Evolutionary conservation across 2,113 vertebrate genomes (phyloP).

Genomic region (Pelecanoides urinatrix): DNA sequence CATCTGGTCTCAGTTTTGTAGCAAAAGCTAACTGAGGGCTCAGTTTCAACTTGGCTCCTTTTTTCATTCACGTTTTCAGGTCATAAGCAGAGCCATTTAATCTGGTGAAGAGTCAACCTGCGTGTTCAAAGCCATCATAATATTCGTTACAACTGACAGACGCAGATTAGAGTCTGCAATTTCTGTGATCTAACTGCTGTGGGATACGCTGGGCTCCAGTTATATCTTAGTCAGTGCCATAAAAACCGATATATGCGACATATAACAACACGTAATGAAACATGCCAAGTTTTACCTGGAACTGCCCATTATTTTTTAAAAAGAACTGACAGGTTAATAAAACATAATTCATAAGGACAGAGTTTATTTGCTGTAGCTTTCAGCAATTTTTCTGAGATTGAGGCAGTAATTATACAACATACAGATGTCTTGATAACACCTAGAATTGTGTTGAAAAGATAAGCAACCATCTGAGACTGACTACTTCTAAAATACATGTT

Average conservation of each 20-base stretch:
- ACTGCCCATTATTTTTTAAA: constrained; percentile 46
- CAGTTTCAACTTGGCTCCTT: not conserved
- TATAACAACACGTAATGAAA: constrained; percentile 26
- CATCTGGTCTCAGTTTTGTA: not conserved
- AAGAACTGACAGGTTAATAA: constrained; percentile 48
- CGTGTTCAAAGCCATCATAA: not conserved
- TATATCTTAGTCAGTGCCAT: not conserved
- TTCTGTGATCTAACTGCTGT: constrained; percentile 16
- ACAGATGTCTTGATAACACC: constrained; percentile 17
- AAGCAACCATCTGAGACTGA: not conserved
- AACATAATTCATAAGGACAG: constrained; percentile 22
- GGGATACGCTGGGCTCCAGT: not conserved
- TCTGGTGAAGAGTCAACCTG: not conserved
- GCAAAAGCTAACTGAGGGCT: not conserved
- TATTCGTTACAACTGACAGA: not conserved
- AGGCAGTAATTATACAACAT: constrained; percentile 31
- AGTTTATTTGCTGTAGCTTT: constrained; percentile 51
- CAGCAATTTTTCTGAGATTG: not conserved
- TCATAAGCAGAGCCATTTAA: not conserved
- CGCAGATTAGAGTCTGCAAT: constrained; percentile 15
- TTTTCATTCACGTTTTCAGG: not conserved
- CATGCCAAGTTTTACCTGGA: constrained; percentile 23
- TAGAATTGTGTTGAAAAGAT: not conserved
- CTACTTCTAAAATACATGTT: not conserved
- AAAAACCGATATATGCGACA: not conserved